phyloP scores from a whole-genome alignment of 2,888 invertebrate genomes.

The Oscheius sp. region DNA sequence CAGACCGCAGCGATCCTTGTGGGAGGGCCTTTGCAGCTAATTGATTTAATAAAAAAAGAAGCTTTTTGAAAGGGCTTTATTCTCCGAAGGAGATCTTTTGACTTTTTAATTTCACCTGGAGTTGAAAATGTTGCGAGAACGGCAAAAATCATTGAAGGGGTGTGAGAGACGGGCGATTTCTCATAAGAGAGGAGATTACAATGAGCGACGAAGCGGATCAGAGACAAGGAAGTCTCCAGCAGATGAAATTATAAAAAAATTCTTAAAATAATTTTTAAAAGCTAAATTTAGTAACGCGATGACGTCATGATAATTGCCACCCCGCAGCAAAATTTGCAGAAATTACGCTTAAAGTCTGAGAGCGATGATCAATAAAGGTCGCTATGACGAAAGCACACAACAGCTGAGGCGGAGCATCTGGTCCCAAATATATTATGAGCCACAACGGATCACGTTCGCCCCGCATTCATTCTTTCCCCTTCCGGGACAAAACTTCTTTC shows the following conservation, averaged over 20 bases:
- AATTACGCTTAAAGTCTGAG: constrained; percentile 21
- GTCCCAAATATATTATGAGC: constrained; percentile 14
- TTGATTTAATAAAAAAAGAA: too few species aligned
- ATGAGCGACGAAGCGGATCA: not conserved
- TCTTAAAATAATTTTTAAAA: not conserved
- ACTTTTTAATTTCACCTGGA: too few species aligned
- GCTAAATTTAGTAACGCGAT: not conserved
- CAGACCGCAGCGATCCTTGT: too few species aligned
- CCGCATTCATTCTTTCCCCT: not conserved
- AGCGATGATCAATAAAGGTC: constrained; percentile 33
- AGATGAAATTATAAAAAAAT: not conserved
- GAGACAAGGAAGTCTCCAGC: not conserved
- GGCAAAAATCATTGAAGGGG: too few species aligned
- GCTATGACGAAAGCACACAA: constrained; percentile 36
- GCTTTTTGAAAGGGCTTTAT: too few species aligned
- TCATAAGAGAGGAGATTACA: not conserved
- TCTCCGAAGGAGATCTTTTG: too few species aligned
- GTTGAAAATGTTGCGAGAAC: too few species aligned
- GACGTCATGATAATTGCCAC: not conserved
- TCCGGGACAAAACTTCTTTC: too few species aligned
- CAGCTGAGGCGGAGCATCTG: constrained; percentile 36
- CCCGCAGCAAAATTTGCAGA: not conserved
- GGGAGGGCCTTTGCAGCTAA: too few species aligned
- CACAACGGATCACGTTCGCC: not conserved
- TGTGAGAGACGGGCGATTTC: too few species aligned